Conservation (phyloP, 2,113 vertebrate genomes). For the Balaeniceps rex region DNA sequence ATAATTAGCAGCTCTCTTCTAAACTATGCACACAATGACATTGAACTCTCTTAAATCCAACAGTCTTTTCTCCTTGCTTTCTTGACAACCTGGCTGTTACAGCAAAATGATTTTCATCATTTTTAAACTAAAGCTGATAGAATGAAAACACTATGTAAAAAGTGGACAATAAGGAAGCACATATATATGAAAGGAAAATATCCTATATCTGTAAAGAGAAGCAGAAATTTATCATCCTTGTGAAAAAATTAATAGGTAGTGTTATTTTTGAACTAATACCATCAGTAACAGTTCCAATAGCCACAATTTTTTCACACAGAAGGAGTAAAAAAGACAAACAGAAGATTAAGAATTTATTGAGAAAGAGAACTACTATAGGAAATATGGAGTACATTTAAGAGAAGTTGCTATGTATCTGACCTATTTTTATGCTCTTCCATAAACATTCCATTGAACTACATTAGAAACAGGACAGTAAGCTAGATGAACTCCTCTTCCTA, state of each 20-base stretch:
- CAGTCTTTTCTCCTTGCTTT: background rate
- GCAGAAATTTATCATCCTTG: background rate
- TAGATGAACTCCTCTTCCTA: background rate
- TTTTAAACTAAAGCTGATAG: background rate
- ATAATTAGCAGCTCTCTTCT: background rate
- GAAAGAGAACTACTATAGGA: background rate
- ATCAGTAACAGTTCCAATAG: background rate
- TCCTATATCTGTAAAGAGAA: background rate
- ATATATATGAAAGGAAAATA: background rate
- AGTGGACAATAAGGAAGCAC: background rate
- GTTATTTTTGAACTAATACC: background rate
- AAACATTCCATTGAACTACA: background rate
- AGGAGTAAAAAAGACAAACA: background rate
- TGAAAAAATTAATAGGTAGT: background rate
- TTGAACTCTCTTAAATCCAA: background rate
- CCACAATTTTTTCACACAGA: background rate
- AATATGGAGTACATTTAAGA: background rate
- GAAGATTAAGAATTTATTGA: background rate
- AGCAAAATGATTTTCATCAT: background rate
- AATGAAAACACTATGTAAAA: background rate
- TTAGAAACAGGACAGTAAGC: background rate
- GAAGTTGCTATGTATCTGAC: background rate
- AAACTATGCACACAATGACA: background rate
- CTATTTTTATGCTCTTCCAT: background rate
- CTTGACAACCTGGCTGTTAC: background rate